phyloP scores from a whole-genome alignment of 2,797 vertebrate genomes.

The Darevskia nairensis region DNA sequence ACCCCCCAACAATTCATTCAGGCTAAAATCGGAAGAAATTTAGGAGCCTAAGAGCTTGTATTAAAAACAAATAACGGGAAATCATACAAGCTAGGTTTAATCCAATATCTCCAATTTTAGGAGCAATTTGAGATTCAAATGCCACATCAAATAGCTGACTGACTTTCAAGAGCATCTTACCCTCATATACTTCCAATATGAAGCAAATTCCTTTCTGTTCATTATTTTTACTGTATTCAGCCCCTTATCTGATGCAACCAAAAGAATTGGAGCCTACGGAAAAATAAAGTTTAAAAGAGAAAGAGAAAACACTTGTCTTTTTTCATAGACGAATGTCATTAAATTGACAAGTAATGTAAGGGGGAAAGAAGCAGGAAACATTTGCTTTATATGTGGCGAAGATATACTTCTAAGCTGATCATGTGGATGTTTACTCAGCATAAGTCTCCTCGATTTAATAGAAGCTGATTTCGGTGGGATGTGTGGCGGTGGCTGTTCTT shows the following conservation, averaged over 20 bases:
- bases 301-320: neutral
- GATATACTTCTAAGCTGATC: neutral
- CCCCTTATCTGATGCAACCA: conserved; percentile 11
- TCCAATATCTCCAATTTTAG: neutral
- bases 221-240: conserved; percentile 45
- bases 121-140: neutral
- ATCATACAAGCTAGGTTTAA: conserved; percentile 1
- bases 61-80: neutral
- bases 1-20: neutral
- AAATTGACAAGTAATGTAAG: neutral
- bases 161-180: conserved; percentile 43
- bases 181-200: conserved; percentile 1
- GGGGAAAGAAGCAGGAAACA: neutral
- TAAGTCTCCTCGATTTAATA: conserved; percentile 24
- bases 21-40: neutral
- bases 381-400: conserved; percentile 3
- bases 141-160: neutral
- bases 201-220: conserved; percentile 48
- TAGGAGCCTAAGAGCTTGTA: too few species aligned
- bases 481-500: neutral
- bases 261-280: conserved; percentile 18
- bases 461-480: neutral
- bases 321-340: conserved; percentile 10
- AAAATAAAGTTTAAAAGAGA: neutral
- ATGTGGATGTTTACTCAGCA: conserved; percentile 5